phyloP scores from a whole-genome alignment of 2,888 invertebrate species.

The Carterocephalus palaemon region DNA sequence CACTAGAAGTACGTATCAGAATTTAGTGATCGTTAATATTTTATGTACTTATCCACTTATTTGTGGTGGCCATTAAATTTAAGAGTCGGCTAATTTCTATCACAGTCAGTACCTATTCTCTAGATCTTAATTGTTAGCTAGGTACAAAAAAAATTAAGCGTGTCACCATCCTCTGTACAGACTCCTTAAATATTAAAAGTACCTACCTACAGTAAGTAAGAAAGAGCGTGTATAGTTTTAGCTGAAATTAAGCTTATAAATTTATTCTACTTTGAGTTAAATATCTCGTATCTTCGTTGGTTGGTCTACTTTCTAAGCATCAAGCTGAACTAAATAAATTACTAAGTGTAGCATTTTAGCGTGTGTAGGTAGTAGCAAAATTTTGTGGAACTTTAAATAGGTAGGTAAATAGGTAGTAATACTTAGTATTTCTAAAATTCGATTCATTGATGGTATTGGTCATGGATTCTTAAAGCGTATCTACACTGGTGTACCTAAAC shows the following conservation, averaged over 20 bases:
- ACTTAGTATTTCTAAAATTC: too few relatives aligned
- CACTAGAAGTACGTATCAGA: background rate
- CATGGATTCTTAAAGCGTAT: too few relatives aligned
- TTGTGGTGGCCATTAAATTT: background rate
- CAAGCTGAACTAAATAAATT: slow-evolving; percentile 22
- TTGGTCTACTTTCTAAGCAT: slow-evolving; percentile 4
- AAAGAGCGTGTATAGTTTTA: slow-evolving; percentile 18
- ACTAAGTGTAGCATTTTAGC: slow-evolving; percentile 48
- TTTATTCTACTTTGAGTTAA: slow-evolving; percentile 14
- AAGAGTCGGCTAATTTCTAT: slow-evolving; percentile 5
- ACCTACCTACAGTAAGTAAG: slow-evolving; percentile 9
- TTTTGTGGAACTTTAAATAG: slow-evolving; percentile 28
- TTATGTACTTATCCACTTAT: slow-evolving; percentile 7
- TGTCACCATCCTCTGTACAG: slow-evolving; percentile 19
- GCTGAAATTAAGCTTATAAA: slow-evolving; percentile 14
- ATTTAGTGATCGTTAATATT: slow-evolving; percentile 5
- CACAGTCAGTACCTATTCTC: slow-evolving; percentile 8
- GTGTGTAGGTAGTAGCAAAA: slow-evolving; percentile 37
- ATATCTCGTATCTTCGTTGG: background rate
- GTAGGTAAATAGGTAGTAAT: too few relatives aligned
- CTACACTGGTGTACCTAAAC: too few relatives aligned
- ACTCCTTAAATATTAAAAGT: slow-evolving; percentile 22
- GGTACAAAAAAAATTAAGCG: slow-evolving; percentile 11
- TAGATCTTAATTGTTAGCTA: too few relatives aligned
- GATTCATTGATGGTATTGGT: slow-evolving; percentile 4